A percentile compares a stretch with the other conserved stretches of the same genome.
phyloP scores from a whole-genome alignment of 2,113 vertebrate species.

The Colistium nudipinnis region DNA sequence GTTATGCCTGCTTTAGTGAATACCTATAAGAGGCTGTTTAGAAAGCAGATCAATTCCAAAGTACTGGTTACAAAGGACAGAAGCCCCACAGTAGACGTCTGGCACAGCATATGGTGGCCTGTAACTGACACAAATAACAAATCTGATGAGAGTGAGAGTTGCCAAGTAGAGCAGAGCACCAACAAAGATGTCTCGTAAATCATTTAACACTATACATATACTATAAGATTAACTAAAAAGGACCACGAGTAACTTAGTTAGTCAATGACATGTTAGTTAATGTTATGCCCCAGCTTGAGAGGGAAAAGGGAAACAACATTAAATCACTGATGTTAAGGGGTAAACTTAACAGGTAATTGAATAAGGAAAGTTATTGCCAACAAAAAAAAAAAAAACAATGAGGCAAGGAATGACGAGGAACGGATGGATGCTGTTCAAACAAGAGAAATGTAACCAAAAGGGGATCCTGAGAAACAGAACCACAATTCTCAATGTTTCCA shows the following conservation, averaged over 20 bases:
- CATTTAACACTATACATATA: constrained; percentile 1
- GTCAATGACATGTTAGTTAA: no score
- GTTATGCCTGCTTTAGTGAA: constrained; percentile 18
- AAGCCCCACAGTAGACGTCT: constrained; percentile 32
- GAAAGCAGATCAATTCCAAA: constrained; percentile 15
- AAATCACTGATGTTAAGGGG: no score
- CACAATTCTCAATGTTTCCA: no score
- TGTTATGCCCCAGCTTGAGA: no score
- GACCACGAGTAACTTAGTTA: not conserved
- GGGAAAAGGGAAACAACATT: no score
- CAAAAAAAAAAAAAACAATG: no score
- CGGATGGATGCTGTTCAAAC: no score
- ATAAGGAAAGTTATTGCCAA: no score
- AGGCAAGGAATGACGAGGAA: no score
- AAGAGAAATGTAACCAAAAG: no score
- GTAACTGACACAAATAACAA: constrained; percentile 46
- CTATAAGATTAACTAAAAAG: not conserved
- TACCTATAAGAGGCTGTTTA: constrained; percentile 4
- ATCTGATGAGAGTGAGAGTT: constrained; percentile 26
- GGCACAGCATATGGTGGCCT: constrained; percentile 59
- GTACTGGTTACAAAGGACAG: constrained; percentile 19
- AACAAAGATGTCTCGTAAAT: constrained; percentile 2
- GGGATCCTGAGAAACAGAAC: no score
- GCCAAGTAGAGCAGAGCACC: constrained; percentile 17
- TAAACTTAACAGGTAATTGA: no score